These are phyloP conservation scores for Pteropus rufus DNA, from an alignment of 2,797 vertebrate genomes.

Conservation along the genomic window DNA sequence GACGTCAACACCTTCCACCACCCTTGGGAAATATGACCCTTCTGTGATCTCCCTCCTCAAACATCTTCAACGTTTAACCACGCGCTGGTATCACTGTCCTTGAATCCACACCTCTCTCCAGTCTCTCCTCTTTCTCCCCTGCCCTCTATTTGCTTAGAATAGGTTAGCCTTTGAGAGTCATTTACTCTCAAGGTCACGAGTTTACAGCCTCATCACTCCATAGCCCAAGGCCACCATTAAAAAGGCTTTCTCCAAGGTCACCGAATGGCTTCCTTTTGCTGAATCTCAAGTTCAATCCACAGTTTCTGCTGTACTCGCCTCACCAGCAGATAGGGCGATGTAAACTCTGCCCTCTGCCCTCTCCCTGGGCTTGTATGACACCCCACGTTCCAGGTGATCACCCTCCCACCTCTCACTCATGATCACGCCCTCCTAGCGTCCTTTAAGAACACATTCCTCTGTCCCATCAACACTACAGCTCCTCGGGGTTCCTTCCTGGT, in stretches of 20 bases:
- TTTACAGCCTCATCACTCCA: neutral
- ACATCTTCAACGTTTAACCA: neutral
- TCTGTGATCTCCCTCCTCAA: neutral
- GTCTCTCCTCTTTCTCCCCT: neutral
- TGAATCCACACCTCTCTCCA: neutral
- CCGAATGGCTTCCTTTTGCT: neutral
- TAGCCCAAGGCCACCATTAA: neutral
- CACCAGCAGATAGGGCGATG: neutral
- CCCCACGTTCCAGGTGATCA: neutral
- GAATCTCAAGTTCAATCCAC: neutral
- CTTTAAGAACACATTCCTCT: neutral
- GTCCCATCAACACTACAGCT: neutral
- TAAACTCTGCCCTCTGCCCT: neutral
- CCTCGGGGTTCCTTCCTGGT: neutral
- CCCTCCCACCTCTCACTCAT: accelerated
- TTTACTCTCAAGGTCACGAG: no score
- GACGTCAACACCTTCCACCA: neutral
- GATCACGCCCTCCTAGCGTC: neutral
- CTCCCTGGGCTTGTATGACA: neutral
- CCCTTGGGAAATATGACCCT: neutral
- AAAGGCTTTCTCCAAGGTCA: neutral
- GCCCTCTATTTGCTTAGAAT: neutral
- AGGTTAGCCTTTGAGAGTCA: neutral
- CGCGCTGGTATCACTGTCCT: neutral
- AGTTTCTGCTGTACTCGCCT: neutral